These are phyloP conservation scores for Drosophila dives DNA, from an alignment of 2,888 invertebrate genomes.

Conservation along the genomic window DNA sequence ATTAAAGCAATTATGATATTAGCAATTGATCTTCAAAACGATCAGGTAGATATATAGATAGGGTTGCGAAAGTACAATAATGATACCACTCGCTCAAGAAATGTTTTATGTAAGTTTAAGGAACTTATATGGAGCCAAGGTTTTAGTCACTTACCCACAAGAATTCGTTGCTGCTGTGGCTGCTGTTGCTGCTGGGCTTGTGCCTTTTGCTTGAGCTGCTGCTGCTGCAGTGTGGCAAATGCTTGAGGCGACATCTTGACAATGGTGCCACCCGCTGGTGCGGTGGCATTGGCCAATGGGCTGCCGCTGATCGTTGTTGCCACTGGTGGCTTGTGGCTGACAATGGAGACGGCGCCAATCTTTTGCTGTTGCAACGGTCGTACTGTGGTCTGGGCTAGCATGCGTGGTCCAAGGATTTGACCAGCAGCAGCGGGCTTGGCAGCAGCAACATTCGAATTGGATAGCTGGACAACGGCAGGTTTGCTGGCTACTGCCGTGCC, in stretches of 20 bases:
- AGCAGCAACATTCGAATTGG: slow-evolving; percentile 26
- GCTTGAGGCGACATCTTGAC: slow-evolving; percentile 83
- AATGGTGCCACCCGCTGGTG: slow-evolving; percentile 67
- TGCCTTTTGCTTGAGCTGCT: slow-evolving; percentile 79
- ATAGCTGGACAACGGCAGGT: slow-evolving; percentile 42
- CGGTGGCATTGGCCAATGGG: slow-evolving; percentile 25
- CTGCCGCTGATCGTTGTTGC: slow-evolving; percentile 20
- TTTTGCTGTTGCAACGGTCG: slow-evolving; percentile 72
- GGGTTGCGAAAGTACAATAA: not conserved
- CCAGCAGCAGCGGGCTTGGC: slow-evolving; percentile 38
- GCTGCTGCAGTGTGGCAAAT: slow-evolving; percentile 83
- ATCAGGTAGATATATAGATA: not conserved
- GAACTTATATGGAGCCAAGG: not conserved
- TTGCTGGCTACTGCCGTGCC: slow-evolving; percentile 23
- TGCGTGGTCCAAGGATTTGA: slow-evolving; percentile 73
- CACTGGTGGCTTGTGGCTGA: slow-evolving; percentile 46
- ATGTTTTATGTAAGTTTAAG: not conserved
- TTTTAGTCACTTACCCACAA: slow-evolving; percentile 74
- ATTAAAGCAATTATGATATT: not conserved
- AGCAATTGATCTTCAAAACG: not conserved
- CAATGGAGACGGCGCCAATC: slow-evolving; percentile 68
- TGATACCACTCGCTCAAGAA: not conserved
- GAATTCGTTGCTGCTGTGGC: slow-evolving; percentile 58
- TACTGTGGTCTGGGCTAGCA: slow-evolving; percentile 67
- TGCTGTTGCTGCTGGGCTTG: slow-evolving; percentile 50